phyloP scores from a whole-genome alignment of 1,140 invertebrate genomes.

The Acromyrmex charruanus region DNA sequence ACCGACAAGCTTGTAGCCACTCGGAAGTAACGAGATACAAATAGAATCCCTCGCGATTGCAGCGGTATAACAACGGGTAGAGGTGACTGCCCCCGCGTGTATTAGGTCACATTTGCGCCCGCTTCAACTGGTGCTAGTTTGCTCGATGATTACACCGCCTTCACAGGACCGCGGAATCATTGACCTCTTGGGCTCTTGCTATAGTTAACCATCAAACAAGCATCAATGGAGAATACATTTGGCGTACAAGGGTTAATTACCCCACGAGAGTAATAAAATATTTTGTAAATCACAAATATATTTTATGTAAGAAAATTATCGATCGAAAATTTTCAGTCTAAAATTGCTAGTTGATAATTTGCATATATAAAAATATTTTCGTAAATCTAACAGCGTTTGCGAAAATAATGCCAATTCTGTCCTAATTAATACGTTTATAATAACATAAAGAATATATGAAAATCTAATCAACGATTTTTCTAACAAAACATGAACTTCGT shows the following conservation, averaged over 20 bases:
- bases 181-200: constrained; percentile 69
- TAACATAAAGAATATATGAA: no score
- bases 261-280: not conserved
- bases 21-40: constrained; percentile 84
- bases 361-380: no score
- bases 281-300: not conserved
- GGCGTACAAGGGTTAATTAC: no score
- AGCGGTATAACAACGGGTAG: constrained; percentile 66
- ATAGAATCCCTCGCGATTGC: constrained; percentile 80
- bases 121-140: constrained; percentile 44
- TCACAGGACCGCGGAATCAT: constrained; percentile 66
- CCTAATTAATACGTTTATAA: not conserved
- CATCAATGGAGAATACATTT: not conserved
- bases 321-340: not conserved
- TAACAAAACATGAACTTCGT: not conserved
- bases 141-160: constrained; percentile 64
- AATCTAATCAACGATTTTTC: not conserved
- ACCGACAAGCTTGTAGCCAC: constrained; percentile 46
- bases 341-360: no score
- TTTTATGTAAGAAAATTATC: not conserved
- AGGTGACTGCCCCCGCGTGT: constrained; percentile 77
- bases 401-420: not conserved
- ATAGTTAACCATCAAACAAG: constrained; percentile 1
- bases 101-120: constrained; percentile 80
- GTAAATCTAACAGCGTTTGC: not conserved